Evolutionary conservation across 2,797 vertebrate genomes (phyloP), one percentile per base, ranked within the genome.

Genomic region (Microctenopoma lineatum): DNA sequence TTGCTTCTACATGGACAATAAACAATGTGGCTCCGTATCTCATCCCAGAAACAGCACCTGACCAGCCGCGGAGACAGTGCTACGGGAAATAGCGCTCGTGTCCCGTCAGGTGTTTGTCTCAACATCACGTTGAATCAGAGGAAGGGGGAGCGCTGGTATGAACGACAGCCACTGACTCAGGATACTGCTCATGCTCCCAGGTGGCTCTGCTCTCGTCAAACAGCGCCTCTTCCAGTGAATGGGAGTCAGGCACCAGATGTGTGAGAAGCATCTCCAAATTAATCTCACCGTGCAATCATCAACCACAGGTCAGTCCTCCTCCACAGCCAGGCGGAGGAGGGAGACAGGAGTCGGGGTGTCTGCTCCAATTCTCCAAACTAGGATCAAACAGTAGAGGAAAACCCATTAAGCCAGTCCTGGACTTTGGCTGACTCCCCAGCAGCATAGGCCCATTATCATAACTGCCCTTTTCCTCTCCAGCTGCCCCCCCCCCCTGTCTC

Each of bases 361-460:
- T 94, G 84, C 76, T 91, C 27, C 82, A 91, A 76, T 81, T 86
- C 89, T 92, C 85, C 62, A 54, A 82, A 90, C 85, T 87, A 66
- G 66, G 84, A 90, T 88, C 80, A 80, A 47, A 67, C 82, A 77
- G 84, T 83, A 75, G 71, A 69, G 79, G 76, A 87, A 87, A 91
- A 86, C 61, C 78, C 80, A 93, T 91, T 88, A 85, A 86, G 74
- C 66, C 9, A 83, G 79, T 63, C 77, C 87, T 94, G 93, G 86
- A 92, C 92, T 94, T 92, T 94, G 93, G 93, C 94, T 95, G 94
- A 94, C 92, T 92, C 92, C 81, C 70, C 73, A 76, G 66, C 73
- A 89, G 70, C 80, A 82, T 73, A 87, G 84, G 75, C 84, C 55
- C 76, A 77, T 80, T 60, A 69, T 61, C 75, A 78, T 68, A 71